Percentiles rank a stretch among this genome's conserved stretches.
Evolutionary conservation across 2,888 invertebrate species (phyloP).

Genomic region (Protula sp.): DNA sequence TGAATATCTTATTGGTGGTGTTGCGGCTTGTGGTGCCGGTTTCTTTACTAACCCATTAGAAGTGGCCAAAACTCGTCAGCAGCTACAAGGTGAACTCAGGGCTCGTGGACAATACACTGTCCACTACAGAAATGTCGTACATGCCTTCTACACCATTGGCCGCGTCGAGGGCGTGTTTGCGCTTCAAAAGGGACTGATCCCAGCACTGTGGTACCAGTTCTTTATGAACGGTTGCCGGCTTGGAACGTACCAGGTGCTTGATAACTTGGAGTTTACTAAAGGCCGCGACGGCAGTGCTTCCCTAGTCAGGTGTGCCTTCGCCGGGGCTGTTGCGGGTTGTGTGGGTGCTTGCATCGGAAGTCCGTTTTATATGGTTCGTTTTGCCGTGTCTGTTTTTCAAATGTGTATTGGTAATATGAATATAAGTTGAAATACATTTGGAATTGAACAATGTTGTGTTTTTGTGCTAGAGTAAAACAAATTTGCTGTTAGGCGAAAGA

Average conservation of each 20-base stretch:
- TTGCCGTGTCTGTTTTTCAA: no score
- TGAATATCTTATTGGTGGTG: no score
- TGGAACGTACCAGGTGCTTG: slow-evolving; percentile 78
- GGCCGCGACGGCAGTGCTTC: slow-evolving; percentile 65
- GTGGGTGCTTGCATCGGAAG: slow-evolving; percentile 75
- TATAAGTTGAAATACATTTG: no score
- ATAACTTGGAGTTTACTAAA: slow-evolving; percentile 71
- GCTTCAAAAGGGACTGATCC: slow-evolving; percentile 66
- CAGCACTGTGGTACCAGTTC: slow-evolving; percentile 82
- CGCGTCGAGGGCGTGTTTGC: slow-evolving; percentile 72
- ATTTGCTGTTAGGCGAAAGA: no score
- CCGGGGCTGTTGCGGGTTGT: slow-evolving; percentile 74
- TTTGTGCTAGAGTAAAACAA: no score
- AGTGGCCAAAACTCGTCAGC: slow-evolving; percentile 82
- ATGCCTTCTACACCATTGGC: slow-evolving; percentile 70
- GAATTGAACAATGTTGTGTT: no score
- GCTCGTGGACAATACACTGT: slow-evolving; percentile 65
- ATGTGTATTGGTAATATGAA: no score
- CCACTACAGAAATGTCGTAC: slow-evolving; percentile 65
- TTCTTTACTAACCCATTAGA: slow-evolving; percentile 85
- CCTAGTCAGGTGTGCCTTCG: slow-evolving; percentile 63
- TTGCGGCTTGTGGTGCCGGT: slow-evolving; percentile 71
- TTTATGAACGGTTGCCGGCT: slow-evolving; percentile 76
- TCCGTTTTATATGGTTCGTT: slow-evolving; percentile 74
- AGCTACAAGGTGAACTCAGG: slow-evolving; percentile 72